Evolutionary conservation across 2,888 invertebrate genomes (phyloP).

Genomic region (Iselma pallidipennis): DNA sequence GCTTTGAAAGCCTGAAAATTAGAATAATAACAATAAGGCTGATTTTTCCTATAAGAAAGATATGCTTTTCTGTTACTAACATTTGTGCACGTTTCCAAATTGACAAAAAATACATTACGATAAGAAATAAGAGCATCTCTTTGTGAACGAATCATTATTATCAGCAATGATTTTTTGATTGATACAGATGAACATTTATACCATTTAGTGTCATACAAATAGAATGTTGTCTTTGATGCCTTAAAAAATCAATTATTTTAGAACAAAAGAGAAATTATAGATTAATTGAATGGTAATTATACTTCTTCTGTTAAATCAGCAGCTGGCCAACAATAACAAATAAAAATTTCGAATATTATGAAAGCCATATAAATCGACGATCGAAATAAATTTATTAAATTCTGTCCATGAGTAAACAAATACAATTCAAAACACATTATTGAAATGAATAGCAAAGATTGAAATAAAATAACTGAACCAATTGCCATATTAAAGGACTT

Average conservation of each 20-base stretch:
- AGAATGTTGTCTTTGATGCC: neutral
- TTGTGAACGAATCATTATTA: neutral
- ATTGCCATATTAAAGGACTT: neutral
- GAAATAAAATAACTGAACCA: neutral
- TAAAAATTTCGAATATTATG: neutral
- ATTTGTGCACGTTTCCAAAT: neutral
- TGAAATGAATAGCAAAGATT: neutral
- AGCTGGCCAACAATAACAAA: neutral
- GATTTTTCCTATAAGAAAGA: no score
- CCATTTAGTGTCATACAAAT: neutral
- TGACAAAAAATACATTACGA: neutral
- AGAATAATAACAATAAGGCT: no score
- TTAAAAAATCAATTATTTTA: no score
- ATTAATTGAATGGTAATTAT: neutral
- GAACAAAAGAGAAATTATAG: neutral
- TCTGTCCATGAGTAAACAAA: neutral
- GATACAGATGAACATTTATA: neutral
- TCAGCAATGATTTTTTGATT: neutral
- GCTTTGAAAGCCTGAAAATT: neutral
- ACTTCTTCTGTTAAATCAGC: neutral
- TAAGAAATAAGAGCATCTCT: neutral
- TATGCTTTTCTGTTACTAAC: neutral
- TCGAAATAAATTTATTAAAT: neutral
- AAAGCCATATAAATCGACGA: neutral
- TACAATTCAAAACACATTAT: neutral